Percentiles rank a stretch among this genome's conserved stretches.
Evolutionary conservation across 2,113 vertebrate species (phyloP).

Genomic region (Aegithalos caudatus): DNA sequence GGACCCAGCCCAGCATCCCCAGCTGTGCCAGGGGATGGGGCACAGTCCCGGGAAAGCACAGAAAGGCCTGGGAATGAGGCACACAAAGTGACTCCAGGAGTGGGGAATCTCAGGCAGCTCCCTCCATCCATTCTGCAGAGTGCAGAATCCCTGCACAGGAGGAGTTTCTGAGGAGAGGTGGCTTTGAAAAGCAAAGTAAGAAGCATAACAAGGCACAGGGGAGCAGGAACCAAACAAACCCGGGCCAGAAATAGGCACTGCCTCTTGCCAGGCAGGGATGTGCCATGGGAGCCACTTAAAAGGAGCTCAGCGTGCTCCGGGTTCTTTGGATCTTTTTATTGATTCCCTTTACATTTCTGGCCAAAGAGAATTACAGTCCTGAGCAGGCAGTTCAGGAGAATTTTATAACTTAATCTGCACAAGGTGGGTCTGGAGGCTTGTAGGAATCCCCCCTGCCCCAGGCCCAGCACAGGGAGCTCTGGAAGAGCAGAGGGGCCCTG

Average conservation of each 20-base stretch:
- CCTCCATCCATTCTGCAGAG: neutral
- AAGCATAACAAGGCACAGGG: neutral
- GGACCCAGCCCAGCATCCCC: too few relatives aligned
- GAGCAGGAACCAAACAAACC: neutral
- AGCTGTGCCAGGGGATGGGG: too few relatives aligned
- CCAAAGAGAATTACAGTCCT: neutral
- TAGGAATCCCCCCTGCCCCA: neutral
- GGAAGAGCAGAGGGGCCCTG: accelerated
- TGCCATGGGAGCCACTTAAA: neutral
- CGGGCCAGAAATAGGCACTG: neutral
- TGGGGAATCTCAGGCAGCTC: neutral
- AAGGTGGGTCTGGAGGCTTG: neutral
- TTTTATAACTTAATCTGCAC: neutral
- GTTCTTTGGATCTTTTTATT: neutral
- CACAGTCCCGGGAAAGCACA: too few relatives aligned
- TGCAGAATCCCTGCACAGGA: neutral
- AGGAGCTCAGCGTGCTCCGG: neutral
- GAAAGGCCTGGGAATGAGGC: neutral
- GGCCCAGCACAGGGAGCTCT: accelerated
- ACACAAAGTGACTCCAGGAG: neutral
- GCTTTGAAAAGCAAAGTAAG: neutral
- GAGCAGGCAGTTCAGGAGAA: neutral
- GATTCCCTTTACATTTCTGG: neutral
- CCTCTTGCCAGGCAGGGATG: neutral
- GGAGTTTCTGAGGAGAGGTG: neutral